Percentiles rank a stretch among this genome's conserved stretches.
Evolutionary conservation across 2,113 vertebrate genomes (phyloP).

Genomic region (Cinclus cinclus): DNA sequence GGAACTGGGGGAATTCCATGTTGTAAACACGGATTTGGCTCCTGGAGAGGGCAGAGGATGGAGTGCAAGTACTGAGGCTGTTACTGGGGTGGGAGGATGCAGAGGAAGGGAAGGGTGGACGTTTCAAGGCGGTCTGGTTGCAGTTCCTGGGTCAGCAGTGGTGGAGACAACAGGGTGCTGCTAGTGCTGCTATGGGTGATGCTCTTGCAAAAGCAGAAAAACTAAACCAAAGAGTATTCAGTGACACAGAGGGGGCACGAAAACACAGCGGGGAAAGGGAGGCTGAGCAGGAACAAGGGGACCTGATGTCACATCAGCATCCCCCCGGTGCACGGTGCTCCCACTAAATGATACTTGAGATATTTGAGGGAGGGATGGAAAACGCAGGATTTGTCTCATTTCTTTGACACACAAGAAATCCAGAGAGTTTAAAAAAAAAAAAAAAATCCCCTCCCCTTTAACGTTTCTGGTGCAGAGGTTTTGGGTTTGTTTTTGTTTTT

Average conservation of each 20-base stretch:
- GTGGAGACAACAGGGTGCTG: conserved; percentile 18
- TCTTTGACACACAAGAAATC: conserved; percentile 55
- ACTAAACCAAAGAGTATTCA: conserved; percentile 82
- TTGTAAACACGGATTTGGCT: not conserved
- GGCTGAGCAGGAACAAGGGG: not conserved
- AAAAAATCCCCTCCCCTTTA: not conserved
- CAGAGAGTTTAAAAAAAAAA: not conserved
- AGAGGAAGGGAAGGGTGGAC: not conserved
- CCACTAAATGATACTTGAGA: conserved; percentile 59
- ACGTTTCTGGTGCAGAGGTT: conserved; percentile 75
- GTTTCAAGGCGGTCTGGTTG: not conserved
- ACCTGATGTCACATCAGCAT: not conserved
- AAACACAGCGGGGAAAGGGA: not conserved
- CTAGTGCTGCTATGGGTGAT: conserved; percentile 66
- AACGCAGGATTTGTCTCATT: conserved; percentile 51
- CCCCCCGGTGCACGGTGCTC: conserved; percentile 21
- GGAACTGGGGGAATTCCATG: not conserved
- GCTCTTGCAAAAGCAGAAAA: conserved; percentile 52
- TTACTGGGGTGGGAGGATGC: not conserved
- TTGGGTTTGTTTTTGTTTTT: conserved; percentile 23
- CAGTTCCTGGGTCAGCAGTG: conserved; percentile 7
- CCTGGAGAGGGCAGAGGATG: conserved; percentile 22
- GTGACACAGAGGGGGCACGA: conserved; percentile 39
- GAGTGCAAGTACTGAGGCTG: conserved; percentile 11
- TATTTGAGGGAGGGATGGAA: not conserved